Evolutionary conservation across 2,113 vertebrate species (phyloP).

Genomic region (Bubalus kerabau): DNA sequence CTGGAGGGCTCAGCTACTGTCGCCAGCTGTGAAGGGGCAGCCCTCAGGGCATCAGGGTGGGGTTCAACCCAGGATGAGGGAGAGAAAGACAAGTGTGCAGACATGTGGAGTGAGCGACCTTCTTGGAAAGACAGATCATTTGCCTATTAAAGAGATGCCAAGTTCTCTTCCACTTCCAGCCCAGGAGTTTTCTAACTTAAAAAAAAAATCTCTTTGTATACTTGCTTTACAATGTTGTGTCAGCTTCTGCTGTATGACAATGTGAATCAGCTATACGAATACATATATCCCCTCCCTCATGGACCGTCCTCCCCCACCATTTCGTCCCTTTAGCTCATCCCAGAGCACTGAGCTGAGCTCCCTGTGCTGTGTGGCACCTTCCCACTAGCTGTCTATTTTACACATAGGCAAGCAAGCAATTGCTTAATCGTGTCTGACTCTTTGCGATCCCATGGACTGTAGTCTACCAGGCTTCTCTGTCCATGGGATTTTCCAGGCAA

Average conservation of each 20-base stretch:
- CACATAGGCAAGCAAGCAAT: background rate
- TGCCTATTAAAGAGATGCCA: background rate
- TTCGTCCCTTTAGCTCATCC: background rate
- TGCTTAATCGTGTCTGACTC: no score
- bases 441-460: no score
- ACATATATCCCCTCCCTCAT: background rate
- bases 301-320: background rate
- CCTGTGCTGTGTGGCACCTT: background rate
- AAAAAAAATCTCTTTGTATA: background rate
- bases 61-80: background rate
- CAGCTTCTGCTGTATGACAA: background rate
- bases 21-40: background rate
- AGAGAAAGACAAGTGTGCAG: background rate
- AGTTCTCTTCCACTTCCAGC: background rate
- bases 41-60: background rate
- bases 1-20: background rate
- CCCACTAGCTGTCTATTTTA: background rate
- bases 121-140: background rate
- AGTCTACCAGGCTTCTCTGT: no score
- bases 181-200: background rate
- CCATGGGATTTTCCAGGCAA: no score
- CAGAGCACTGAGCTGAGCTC: background rate
- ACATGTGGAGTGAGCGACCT: accelerated
- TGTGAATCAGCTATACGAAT: background rate
- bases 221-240: background rate